phyloP scores from a whole-genome alignment of 2,113 vertebrate species.

The Aphelocoma coerulescens region DNA sequence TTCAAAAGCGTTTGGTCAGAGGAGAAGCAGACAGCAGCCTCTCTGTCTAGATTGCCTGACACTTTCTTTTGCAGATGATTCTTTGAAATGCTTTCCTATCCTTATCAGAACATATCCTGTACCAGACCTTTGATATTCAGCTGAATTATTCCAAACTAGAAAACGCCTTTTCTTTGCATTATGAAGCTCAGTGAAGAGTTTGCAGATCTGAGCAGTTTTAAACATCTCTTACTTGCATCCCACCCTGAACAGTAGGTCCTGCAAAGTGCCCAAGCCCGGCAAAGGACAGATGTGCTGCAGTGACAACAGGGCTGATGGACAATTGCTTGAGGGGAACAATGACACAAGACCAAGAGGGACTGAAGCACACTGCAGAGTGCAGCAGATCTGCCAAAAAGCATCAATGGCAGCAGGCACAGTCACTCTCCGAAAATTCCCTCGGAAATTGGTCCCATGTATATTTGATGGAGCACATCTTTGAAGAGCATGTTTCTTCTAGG shows the following conservation, averaged over 20 bases:
- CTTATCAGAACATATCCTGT: neutral
- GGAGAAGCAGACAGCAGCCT: neutral
- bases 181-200: neutral
- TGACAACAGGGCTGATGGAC: neutral
- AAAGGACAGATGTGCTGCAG: neutral
- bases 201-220: neutral
- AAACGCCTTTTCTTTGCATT: neutral
- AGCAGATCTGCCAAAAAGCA: neutral
- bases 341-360: neutral
- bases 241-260: fast-evolving
- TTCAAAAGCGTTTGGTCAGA: neutral
- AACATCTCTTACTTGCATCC: neutral
- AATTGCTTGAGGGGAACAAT: neutral
- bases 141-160: neutral
- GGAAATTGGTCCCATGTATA: neutral
- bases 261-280: neutral
- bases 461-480: neutral
- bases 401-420: neutral
- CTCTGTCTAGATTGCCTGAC: neutral
- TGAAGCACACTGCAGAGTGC: neutral
- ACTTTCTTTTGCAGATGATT: neutral
- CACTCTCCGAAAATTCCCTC: neutral
- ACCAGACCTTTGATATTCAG: neutral
- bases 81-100: neutral
- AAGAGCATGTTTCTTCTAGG: neutral